Base-by-base conservation (phyloP, 23 tunicate genomes). In the Clavelina lepadiformis region DNA sequence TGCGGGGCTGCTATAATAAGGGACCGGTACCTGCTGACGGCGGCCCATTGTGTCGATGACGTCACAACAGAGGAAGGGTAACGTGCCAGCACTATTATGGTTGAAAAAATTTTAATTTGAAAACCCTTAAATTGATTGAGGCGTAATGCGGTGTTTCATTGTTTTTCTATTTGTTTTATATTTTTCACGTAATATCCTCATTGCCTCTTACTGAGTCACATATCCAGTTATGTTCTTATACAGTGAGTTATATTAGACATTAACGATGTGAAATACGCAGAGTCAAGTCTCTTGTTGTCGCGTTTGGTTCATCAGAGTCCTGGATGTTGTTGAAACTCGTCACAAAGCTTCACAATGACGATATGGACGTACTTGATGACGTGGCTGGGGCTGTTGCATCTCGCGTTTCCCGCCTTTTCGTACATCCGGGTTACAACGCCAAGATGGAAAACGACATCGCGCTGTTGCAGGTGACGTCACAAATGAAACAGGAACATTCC, bases 1-100 rank as follows among this genome's bases (percentile, higher is more conserved):
- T 84, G 93, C 47, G 83, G 93, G 22, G 93, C 93, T 57, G 70
- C 81, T 0, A 18, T 84, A 25, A 51, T 84, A 26, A 53, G 35
- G 15, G 7, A 62, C 5, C 34, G 37, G 22, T 84, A 59, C 41
- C 50, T 68, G 68, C 23, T 84, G 45, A 84, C 83, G 22, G 82
- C 93, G 33, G 82, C 93, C 5, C 82, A 84, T 35, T 84, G 93
- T 46, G 58, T 84, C n/a, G 45, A 51, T 45, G 31, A 63, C 18
- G 30, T 81, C 33, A 26, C 46, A 3, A 44, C 37, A 6, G 6
- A 69, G 0, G 69, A 68, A 29, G 57, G 75, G 85, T 78, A 58
- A 55, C 47, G 29, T 19, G 31, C n/a, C n/a, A n/a, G n/a, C n/a
- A n/a, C n/a, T n/a, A n/a, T n/a, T n/a, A n/a, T n/a, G n/a, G n/a